Percentiles rank a stretch among this genome's conserved stretches.
Evolutionary conservation across 2,888 invertebrate species (phyloP).

Genomic region (Heliconius hortense): DNA sequence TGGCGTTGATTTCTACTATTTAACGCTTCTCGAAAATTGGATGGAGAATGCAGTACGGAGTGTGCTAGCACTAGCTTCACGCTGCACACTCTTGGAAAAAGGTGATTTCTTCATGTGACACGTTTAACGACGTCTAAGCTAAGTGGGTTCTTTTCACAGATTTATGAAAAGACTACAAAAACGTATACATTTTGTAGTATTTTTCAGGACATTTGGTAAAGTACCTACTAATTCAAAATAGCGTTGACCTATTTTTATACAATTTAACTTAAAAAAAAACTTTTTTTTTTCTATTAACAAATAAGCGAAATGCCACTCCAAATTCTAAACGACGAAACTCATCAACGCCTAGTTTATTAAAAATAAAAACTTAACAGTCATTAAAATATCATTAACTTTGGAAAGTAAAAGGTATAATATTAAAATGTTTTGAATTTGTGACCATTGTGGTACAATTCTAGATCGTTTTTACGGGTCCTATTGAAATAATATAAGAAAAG

Average conservation of each 20-base stretch:
- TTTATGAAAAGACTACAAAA: not conserved
- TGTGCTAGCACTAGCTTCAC: too few species aligned
- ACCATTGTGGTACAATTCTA: not conserved
- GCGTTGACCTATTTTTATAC: not conserved
- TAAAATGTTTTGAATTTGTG: constrained; percentile 1
- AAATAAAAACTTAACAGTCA: constrained; percentile 13
- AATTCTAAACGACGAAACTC: constrained; percentile 19
- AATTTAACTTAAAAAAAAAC: not conserved
- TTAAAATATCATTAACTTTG: constrained; percentile 22
- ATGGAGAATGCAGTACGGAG: too few species aligned
- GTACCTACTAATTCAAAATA: not conserved
- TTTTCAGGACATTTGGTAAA: not conserved
- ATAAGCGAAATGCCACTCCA: constrained; percentile 4
- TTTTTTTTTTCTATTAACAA: not conserved
- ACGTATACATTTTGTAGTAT: not conserved
- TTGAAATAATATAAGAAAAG: constrained; percentile 8
- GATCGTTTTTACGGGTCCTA: not conserved
- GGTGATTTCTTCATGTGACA: not conserved
- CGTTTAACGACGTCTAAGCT: not conserved
- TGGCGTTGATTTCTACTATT: too few species aligned
- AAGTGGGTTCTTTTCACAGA: not conserved
- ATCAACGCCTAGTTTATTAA: constrained; percentile 10
- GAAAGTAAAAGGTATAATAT: not conserved
- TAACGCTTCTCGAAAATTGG: too few species aligned
- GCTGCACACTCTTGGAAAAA: too few species aligned